Conservation (phyloP, 2,113 vertebrate genomes). For the Triplophysa tibetana region DNA sequence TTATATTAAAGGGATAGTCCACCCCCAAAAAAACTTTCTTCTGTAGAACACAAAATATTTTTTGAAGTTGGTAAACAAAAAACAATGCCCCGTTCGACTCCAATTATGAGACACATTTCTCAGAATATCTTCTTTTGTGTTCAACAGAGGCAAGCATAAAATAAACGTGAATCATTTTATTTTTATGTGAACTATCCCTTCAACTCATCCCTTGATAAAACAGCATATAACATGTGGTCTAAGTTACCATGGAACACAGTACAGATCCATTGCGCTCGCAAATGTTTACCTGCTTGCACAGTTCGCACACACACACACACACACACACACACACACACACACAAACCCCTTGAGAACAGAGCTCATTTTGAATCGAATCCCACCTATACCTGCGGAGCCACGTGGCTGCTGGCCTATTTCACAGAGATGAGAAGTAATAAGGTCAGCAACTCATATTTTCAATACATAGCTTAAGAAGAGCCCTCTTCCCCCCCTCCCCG, state of each 20-base stretch:
- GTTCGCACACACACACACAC: too few species aligned
- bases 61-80: too few species aligned
- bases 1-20: background rate
- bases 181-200: too few species aligned
- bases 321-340: background rate
- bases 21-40: too few species aligned
- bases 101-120: too few species aligned
- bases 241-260: slow-evolving; percentile 1
- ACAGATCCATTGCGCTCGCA: background rate
- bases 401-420: slow-evolving; percentile 27
- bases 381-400: slow-evolving; percentile 15
- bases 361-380: slow-evolving; percentile 13
- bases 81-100: too few species aligned
- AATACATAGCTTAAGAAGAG: slow-evolving; percentile 23
- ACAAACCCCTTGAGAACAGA: slow-evolving; percentile 7
- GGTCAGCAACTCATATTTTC: slow-evolving; percentile 45
- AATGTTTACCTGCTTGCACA: slow-evolving; percentile 9
- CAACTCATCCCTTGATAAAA: background rate
- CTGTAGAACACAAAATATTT: too few species aligned
- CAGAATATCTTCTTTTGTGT: too few species aligned
- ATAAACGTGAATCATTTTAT: too few species aligned
- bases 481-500: slow-evolving; percentile 13
- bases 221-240: background rate
- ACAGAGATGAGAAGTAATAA: slow-evolving; percentile 40
- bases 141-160: too few species aligned